Conservation (phyloP, 2,797 vertebrate genomes). For the Phoebastria nigripes region DNA sequence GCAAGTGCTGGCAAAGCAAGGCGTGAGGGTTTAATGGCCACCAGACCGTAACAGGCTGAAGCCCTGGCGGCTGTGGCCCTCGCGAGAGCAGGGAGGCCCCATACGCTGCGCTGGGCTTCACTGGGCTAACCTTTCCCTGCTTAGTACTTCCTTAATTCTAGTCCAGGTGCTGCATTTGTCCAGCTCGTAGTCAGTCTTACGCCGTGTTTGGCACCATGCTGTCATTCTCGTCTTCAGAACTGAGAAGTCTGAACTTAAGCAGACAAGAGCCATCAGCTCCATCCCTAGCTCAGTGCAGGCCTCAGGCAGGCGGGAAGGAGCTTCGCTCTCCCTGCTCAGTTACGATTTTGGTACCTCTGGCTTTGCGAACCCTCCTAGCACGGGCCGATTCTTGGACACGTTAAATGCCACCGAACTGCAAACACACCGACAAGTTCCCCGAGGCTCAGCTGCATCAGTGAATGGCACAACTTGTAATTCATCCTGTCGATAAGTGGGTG, state of each 20-base stretch:
- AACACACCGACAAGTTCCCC: background rate
- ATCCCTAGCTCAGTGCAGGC: background rate
- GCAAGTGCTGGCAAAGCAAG: background rate
- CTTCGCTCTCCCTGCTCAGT: background rate
- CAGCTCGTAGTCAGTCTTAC: background rate
- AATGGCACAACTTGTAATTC: constrained; percentile 32
- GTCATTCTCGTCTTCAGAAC: background rate
- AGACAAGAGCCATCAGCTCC: background rate
- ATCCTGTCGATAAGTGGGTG: constrained; percentile 35
- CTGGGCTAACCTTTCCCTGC: too few species aligned
- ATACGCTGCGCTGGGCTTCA: accelerated
- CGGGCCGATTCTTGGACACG: accelerated
- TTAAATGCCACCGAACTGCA: background rate
- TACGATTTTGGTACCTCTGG: background rate
- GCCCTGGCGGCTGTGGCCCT: background rate
- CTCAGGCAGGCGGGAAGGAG: background rate
- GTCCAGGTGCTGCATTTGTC: background rate
- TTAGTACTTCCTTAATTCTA: background rate
- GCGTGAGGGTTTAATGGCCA: accelerated
- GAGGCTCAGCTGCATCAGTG: background rate
- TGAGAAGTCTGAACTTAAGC: background rate
- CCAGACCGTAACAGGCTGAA: background rate
- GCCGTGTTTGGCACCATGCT: accelerated
- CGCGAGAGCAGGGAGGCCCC: background rate
- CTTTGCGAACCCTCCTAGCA: background rate